phyloP scores from a whole-genome alignment of 2,797 vertebrate genomes.

The Brachymystax lenok region DNA sequence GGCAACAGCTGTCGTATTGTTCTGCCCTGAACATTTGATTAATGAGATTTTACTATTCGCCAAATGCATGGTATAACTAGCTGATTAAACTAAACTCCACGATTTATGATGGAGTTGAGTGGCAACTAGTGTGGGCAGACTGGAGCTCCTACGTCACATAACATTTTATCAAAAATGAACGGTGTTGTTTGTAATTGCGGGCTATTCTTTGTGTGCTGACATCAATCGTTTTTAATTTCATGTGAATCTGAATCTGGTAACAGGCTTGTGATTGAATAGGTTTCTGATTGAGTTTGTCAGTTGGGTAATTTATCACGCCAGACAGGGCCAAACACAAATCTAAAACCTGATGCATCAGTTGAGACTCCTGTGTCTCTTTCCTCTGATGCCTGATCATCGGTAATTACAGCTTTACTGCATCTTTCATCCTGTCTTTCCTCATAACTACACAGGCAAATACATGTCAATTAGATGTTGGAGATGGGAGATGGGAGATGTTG shows the following conservation, averaged over 20 bases:
- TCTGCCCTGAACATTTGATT: neutral
- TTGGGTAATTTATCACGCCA: conserved; percentile 34
- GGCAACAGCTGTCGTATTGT: conserved; percentile 10
- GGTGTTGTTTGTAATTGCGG: too few relatives aligned
- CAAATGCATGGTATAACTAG: neutral
- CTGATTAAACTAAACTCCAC: neutral
- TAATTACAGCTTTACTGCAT: conserved; percentile 1
- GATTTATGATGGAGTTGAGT: too few relatives aligned
- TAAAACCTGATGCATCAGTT: conserved; percentile 25
- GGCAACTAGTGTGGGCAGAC: too few relatives aligned
- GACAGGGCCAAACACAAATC: conserved; percentile 39
- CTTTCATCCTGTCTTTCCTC: conserved; percentile 17
- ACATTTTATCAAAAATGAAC: too few relatives aligned
- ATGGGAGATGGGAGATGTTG: neutral
- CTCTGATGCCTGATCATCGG: conserved; percentile 18
- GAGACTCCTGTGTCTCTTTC: conserved; percentile 18
- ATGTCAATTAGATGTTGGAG: conserved; percentile 4
- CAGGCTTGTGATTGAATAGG: conserved; percentile 39
- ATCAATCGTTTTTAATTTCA: too few relatives aligned
- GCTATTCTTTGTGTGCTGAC: too few relatives aligned
- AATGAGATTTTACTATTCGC: conserved; percentile 1
- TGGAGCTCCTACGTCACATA: too few relatives aligned
- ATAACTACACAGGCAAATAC: neutral
- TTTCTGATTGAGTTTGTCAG: conserved; percentile 46
- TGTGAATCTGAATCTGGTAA: conserved; percentile 24